Conservation (phyloP, 2,888 invertebrate genomes). For the Stenolophus ochropezus region DNA sequence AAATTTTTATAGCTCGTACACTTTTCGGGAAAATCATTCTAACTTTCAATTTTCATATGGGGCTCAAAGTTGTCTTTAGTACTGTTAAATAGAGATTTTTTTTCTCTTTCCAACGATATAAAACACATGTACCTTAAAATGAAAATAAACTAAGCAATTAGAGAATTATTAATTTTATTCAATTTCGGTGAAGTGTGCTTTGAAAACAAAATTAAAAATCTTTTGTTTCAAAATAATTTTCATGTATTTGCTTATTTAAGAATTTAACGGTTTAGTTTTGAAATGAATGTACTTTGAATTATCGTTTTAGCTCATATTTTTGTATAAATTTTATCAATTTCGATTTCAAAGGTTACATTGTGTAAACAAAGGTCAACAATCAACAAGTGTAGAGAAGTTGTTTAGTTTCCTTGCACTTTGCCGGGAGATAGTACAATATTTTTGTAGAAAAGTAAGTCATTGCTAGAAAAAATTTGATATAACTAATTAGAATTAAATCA, state of each 20-base stretch:
- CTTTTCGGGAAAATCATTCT: too few relatives aligned
- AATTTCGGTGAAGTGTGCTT: too few relatives aligned
- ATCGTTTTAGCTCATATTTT: slow-evolving; percentile 5
- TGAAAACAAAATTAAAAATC: too few relatives aligned
- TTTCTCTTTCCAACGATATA: too few relatives aligned
- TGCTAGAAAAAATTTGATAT: slow-evolving; percentile 16
- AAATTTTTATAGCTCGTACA: too few relatives aligned
- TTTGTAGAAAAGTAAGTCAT: slow-evolving; percentile 15
- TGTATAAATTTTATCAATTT: slow-evolving; percentile 5
- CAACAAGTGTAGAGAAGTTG: slow-evolving; percentile 1
- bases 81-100: too few relatives aligned
- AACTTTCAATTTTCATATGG: too few relatives aligned
- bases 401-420: slow-evolving; percentile 4
- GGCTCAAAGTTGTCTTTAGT: too few relatives aligned
- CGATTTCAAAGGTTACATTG: slow-evolving; percentile 23
- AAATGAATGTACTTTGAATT: slow-evolving; percentile 2
- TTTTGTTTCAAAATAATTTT: background rate
- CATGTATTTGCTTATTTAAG: background rate
- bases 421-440: background rate
- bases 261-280: background rate
- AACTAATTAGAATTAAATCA: background rate
- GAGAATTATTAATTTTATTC: too few relatives aligned
- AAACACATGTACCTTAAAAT: too few relatives aligned
- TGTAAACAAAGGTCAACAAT: slow-evolving; percentile 6
- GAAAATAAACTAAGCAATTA: too few relatives aligned